A percentile compares a stretch with the other conserved stretches of the same genome.
These are phyloP conservation scores for Coleophora flavipennella DNA, from an alignment of 2,888 invertebrate species.

Conservation along the genomic window DNA sequence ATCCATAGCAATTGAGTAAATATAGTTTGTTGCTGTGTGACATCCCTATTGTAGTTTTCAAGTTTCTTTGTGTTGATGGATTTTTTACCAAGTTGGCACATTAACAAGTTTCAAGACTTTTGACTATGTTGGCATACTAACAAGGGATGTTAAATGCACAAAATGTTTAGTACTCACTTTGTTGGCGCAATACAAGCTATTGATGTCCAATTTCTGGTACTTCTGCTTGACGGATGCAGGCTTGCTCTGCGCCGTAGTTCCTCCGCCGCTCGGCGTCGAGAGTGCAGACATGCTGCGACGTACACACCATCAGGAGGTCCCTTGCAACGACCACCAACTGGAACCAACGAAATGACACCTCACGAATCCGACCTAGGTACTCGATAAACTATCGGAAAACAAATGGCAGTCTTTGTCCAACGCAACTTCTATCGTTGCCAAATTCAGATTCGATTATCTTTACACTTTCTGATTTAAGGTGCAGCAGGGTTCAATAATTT, in stretches of 20 bases:
- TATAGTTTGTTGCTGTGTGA: too few species aligned
- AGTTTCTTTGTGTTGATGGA: too few species aligned
- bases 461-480: too few species aligned
- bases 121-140: background rate
- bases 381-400: too few species aligned
- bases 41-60: too few species aligned
- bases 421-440: background rate
- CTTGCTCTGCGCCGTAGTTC: slow-evolving; percentile 71
- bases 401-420: background rate
- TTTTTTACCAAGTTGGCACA: too few species aligned
- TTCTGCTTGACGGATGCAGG: slow-evolving; percentile 87
- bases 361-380: slow-evolving; percentile 9
- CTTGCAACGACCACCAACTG: slow-evolving; percentile 68
- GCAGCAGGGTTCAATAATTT: too few species aligned
- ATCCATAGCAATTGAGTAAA: too few species aligned
- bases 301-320: slow-evolving; percentile 85
- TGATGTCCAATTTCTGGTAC: slow-evolving; percentile 97
- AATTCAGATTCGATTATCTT: too few species aligned
- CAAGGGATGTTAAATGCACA: slow-evolving; percentile 1
- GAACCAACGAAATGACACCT: slow-evolving; percentile 41
- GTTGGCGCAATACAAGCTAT: slow-evolving; percentile 93
- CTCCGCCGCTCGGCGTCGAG: slow-evolving; percentile 84
- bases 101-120: background rate
- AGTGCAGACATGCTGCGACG: slow-evolving; percentile 97
- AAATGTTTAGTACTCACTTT: slow-evolving; percentile 73